Percentiles rank a stretch among this genome's conserved stretches.
Evolutionary conservation across 2,113 vertebrate species (phyloP).

Genomic region (Corvus moneduloides): DNA sequence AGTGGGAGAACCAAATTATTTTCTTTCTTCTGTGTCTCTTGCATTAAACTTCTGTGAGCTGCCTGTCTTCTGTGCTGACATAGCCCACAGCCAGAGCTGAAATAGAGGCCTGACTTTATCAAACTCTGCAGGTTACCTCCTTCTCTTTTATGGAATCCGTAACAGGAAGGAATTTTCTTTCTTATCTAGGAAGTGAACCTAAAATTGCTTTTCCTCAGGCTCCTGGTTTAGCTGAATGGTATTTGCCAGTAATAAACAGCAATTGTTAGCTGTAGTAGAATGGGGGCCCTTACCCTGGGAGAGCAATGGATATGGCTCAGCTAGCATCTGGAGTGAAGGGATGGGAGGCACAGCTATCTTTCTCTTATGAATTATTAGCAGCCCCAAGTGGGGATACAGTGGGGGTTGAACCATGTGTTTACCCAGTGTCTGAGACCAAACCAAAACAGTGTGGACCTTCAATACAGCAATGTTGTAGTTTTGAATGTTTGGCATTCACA

Average conservation of each 20-base stretch:
- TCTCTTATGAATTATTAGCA: background rate
- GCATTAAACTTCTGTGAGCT: background rate
- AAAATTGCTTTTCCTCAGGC: constrained; percentile 47
- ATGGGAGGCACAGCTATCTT: background rate
- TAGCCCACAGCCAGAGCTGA: constrained; percentile 20
- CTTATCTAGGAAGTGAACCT: constrained; percentile 43
- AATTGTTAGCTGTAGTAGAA: background rate
- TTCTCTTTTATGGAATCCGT: constrained; percentile 33
- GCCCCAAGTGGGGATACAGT: accelerated
- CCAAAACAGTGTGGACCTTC: background rate
- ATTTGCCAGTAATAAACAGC: constrained; percentile 1
- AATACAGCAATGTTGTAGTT: background rate
- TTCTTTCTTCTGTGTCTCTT: background rate
- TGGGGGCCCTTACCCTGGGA: background rate
- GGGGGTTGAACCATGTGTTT: background rate
- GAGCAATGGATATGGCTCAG: background rate
- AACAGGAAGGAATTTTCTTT: constrained; percentile 55
- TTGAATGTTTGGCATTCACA: background rate
- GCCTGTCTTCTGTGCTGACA: constrained; percentile 1
- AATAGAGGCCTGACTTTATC: constrained; percentile 37
- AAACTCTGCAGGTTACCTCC: constrained; percentile 9
- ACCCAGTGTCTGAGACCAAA: background rate
- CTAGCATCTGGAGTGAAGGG: background rate
- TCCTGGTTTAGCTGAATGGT: constrained; percentile 1
- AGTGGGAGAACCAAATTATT: background rate